Evolutionary conservation across 2,113 vertebrate species (phyloP).

Genomic region (Nannospalax galili): DNA sequence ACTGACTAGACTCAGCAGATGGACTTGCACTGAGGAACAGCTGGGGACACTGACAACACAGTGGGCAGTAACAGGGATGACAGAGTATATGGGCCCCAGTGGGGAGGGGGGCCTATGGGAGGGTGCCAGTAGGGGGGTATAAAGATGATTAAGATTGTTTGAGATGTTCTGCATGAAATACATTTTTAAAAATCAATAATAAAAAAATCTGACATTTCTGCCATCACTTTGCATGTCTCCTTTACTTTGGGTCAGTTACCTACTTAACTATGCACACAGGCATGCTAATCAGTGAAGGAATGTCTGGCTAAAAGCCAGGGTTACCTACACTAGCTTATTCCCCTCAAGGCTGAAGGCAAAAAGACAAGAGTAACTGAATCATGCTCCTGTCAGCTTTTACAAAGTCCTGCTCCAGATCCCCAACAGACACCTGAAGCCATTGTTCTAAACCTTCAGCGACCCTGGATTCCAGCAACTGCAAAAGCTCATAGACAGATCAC

Average conservation of each 20-base stretch:
- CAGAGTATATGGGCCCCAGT: too few species aligned
- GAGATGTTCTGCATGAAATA: too few species aligned
- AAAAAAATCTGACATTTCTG: background rate
- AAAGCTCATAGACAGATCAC: background rate
- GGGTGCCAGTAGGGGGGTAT: too few species aligned
- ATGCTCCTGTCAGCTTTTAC: background rate
- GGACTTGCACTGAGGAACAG: too few species aligned
- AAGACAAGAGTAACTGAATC: background rate
- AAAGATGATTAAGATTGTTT: too few species aligned
- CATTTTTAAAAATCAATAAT: too few species aligned
- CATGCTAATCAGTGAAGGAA: background rate
- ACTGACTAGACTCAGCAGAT: too few species aligned
- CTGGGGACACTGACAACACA: too few species aligned
- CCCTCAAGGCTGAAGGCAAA: background rate
- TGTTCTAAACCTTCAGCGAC: background rate
- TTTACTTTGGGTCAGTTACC: background rate
- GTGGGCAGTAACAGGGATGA: too few species aligned
- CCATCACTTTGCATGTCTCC: background rate
- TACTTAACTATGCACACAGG: background rate
- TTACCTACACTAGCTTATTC: background rate
- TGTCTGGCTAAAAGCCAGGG: background rate
- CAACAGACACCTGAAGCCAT: background rate
- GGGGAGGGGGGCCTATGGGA: too few species aligned
- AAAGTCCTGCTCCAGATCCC: background rate
- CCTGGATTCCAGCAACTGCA: background rate